Conservation (phyloP, 2,888 invertebrate genomes). For the Sesia bembeciformis region DNA sequence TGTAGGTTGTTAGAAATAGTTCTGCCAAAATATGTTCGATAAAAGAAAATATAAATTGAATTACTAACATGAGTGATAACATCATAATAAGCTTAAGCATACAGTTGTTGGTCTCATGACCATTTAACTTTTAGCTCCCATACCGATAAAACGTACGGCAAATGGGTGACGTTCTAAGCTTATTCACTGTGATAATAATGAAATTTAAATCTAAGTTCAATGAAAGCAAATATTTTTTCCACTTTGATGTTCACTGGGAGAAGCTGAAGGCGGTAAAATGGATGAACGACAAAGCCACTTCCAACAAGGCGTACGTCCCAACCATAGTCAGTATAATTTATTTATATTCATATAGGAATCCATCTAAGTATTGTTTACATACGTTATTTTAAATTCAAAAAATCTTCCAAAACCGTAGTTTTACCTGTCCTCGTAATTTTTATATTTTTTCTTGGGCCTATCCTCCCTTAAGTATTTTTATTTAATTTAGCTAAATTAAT, state of each 20-base stretch:
- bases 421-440: no score
- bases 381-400: neutral
- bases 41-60: conserved; percentile 48
- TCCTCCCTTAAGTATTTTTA: no score
- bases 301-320: conserved; percentile 88
- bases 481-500: no score
- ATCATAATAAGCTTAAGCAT: conserved; percentile 32
- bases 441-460: no score
- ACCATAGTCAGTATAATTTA: conserved; percentile 71
- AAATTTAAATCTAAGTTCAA: conserved; percentile 70
- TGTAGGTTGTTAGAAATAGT: neutral
- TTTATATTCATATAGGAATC: neutral
- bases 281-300: conserved; percentile 85
- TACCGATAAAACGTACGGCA: conserved; percentile 25
- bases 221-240: conserved; percentile 62
- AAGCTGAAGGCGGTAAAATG: conserved; percentile 76
- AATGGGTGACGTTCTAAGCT: conserved; percentile 68
- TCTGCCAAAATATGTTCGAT: neutral
- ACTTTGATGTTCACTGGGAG: conserved; percentile 60
- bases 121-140: conserved; percentile 38
- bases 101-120: conserved; percentile 52
- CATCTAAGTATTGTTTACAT: neutral
- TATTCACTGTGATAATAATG: conserved; percentile 70
- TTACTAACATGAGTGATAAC: conserved; percentile 47
- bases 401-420: neutral